A percentile compares a stretch with the other conserved stretches of the same genome.
Conservation (phyloP, 1,140 invertebrate species). For the roundworm (Caenorhabditis elegans) region WBcel235 BX284605.5:10655501-10656000, state of each 20-base stretch:
- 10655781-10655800: slow-evolving; percentile 13
- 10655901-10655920: not conserved
- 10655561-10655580: slow-evolving; percentile 34
- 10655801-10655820: not conserved
- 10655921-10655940: not conserved
- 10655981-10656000: not conserved
- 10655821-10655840: not conserved
- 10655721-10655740: not conserved
- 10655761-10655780: not conserved
- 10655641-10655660: not conserved
- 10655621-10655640: not conserved
- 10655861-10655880: not conserved
- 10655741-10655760: not conserved
- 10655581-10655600: slow-evolving; percentile 35
- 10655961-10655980: not conserved
- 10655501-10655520: not conserved
- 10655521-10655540: slow-evolving; percentile 42
- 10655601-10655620: slow-evolving; percentile 32
- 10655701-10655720: not conserved
- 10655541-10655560: slow-evolving; percentile 38
- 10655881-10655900: not conserved
- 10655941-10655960: not conserved
- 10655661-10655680: not conserved
- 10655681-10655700: not conserved
- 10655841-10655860: not conserved